These are phyloP conservation scores for Bombus breviceps DNA, from an alignment of 1,140 invertebrate genomes.

Conservation along the genomic window DNA sequence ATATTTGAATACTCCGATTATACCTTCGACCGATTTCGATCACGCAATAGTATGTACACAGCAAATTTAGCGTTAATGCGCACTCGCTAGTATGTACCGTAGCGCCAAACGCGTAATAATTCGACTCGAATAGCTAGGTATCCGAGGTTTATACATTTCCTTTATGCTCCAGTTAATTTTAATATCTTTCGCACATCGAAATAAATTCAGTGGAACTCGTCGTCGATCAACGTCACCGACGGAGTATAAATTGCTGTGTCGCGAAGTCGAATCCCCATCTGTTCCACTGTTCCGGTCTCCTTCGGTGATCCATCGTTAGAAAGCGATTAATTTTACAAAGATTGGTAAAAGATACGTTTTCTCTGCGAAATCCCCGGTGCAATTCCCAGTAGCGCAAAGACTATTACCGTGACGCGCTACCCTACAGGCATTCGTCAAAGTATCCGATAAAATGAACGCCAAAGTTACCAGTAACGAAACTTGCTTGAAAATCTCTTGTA, in stretches of 20 bases:
- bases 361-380: not conserved
- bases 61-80: slow-evolving; percentile 40
- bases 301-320: slow-evolving; percentile 11
- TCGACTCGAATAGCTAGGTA: not conserved
- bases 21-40: slow-evolving; percentile 17
- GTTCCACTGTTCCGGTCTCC: not conserved
- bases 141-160: not conserved
- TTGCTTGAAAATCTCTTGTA: not conserved
- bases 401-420: slow-evolving; percentile 2
- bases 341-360: not conserved
- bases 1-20: slow-evolving; percentile 27
- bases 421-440: not conserved
- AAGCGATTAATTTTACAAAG: slow-evolving; percentile 21
- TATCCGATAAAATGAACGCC: not conserved
- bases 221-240: not conserved
- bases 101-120: slow-evolving; percentile 4
- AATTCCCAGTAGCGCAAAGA: slow-evolving; percentile 23
- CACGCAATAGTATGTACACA: not conserved
- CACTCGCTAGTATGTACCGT: not conserved
- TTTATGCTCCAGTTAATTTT: not conserved
- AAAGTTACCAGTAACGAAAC: not conserved
- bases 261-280: not conserved
- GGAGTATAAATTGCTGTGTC: not conserved
- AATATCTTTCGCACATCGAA: not conserved
- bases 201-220: not conserved